Percentiles rank a stretch among this genome's conserved stretches.
Evolutionary conservation across 2,113 vertebrate species (phyloP).

Genomic region (Dipodomys merriami): DNA sequence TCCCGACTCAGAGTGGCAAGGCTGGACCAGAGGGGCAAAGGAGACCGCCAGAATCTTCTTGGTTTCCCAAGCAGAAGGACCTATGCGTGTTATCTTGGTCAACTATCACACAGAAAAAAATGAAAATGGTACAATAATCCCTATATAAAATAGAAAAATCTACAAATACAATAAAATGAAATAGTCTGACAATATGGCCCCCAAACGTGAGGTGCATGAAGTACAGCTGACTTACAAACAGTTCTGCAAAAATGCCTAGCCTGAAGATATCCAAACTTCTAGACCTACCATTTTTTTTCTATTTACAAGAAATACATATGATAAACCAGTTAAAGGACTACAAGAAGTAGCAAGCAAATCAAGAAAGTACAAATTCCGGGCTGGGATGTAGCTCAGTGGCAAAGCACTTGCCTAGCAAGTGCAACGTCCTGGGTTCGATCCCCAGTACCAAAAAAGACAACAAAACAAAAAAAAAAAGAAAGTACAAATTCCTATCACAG

Average conservation of each 20-base stretch:
- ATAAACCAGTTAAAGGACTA: background rate
- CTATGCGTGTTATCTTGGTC: constrained; percentile 96
- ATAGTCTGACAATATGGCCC: background rate
- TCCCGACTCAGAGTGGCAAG: constrained; percentile 89
- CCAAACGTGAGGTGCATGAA: background rate
- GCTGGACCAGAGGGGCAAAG: constrained; percentile 96
- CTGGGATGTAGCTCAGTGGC: too few species aligned
- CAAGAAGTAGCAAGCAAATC: background rate
- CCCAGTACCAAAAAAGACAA: too few species aligned
- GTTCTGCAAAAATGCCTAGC: background rate
- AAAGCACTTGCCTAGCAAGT: too few species aligned
- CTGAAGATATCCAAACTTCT: background rate
- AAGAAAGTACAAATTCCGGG: background rate
- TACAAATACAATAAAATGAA: background rate
- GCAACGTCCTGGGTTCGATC: too few species aligned
- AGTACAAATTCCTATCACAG: background rate
- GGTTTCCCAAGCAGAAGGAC: constrained; percentile 95
- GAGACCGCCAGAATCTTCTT: constrained; percentile 99
- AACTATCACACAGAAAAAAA: constrained; percentile 86
- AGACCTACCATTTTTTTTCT: background rate
- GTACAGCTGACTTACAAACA: background rate
- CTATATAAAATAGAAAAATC: background rate
- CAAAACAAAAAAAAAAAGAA: too few species aligned
- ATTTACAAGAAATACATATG: background rate
- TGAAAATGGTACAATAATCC: constrained; percentile 1